These are phyloP conservation scores for Drosophila siamana DNA, from an alignment of 2,888 invertebrate genomes.

Conservation along the genomic window DNA sequence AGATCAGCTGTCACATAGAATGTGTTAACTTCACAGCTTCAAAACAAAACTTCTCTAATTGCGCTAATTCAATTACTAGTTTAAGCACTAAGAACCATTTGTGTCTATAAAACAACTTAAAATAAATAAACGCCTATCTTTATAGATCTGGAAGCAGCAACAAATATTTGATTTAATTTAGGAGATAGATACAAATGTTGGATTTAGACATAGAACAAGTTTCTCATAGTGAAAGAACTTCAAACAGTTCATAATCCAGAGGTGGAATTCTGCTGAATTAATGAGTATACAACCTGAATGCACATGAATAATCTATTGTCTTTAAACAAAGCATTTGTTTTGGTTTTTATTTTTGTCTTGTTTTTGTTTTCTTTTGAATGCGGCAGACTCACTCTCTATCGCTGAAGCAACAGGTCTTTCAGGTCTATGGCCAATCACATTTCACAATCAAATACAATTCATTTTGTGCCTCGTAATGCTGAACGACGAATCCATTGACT, in stretches of 20 bases:
- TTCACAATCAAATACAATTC: not conserved
- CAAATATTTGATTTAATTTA: not conserved
- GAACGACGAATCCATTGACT: not conserved
- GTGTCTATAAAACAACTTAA: not conserved
- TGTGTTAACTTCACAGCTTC: constrained; percentile 5
- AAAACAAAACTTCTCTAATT: constrained; percentile 1
- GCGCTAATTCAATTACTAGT: constrained; percentile 13
- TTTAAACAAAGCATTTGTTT: constrained; percentile 7
- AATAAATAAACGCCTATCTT: not conserved
- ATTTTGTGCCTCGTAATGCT: constrained; percentile 19
- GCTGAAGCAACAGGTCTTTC: constrained; percentile 23
- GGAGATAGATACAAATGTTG: not conserved
- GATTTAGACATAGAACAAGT: constrained; percentile 6
- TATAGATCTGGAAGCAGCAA: not conserved
- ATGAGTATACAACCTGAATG: not conserved
- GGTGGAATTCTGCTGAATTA: not conserved
- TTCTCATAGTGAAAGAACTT: not conserved
- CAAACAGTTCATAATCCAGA: not conserved
- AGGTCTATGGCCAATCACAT: constrained; percentile 2
- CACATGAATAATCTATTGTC: constrained; percentile 1
- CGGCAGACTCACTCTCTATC: not conserved
- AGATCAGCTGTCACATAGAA: not conserved
- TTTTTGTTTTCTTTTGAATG: not conserved
- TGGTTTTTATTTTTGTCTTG: not conserved
- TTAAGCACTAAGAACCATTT: not conserved